Conservation (phyloP, 1,140 invertebrate species). For the Halotydeus destructor region DNA sequence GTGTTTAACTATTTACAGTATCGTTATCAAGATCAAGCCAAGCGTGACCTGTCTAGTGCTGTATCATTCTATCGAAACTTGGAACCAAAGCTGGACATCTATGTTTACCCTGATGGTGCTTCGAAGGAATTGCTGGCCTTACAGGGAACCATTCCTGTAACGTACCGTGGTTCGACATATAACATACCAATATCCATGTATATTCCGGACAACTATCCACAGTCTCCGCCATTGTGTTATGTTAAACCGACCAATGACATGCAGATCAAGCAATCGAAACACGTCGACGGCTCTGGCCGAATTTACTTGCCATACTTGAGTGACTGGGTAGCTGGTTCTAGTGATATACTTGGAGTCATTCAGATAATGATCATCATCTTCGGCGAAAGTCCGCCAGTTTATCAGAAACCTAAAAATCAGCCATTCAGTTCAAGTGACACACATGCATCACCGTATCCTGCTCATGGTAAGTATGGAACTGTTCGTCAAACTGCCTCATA, state of each 20-base stretch:
- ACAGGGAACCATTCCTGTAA: constrained; percentile 75
- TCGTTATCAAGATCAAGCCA: constrained; percentile 48
- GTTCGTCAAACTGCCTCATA: neutral
- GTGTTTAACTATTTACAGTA: constrained; percentile 30
- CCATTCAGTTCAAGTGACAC: neutral
- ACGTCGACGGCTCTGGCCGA: constrained; percentile 85
- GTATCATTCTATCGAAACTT: constrained; percentile 49
- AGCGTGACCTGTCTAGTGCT: constrained; percentile 45
- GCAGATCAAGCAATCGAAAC: constrained; percentile 80
- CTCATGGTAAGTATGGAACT: neutral
- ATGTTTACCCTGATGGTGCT: constrained; percentile 76
- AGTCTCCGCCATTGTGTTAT: constrained; percentile 91
- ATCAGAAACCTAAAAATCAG: constrained; percentile 27
- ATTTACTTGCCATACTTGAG: constrained; percentile 91
- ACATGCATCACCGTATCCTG: constrained; percentile 1
- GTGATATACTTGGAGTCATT: constrained; percentile 57
- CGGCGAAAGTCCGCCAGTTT: constrained; percentile 85
- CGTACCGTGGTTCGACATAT: constrained; percentile 67
- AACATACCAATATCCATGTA: constrained; percentile 94
- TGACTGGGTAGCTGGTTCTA: constrained; percentile 61
- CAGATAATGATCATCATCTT: constrained; percentile 81
- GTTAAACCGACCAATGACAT: constrained; percentile 87
- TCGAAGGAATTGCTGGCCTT: constrained; percentile 59
- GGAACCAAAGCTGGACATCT: constrained; percentile 27
- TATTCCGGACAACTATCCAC: constrained; percentile 89